These are phyloP conservation scores for Lasioglossum malachurum DNA, from an alignment of 2,888 invertebrate genomes.

Conservation along the genomic window DNA sequence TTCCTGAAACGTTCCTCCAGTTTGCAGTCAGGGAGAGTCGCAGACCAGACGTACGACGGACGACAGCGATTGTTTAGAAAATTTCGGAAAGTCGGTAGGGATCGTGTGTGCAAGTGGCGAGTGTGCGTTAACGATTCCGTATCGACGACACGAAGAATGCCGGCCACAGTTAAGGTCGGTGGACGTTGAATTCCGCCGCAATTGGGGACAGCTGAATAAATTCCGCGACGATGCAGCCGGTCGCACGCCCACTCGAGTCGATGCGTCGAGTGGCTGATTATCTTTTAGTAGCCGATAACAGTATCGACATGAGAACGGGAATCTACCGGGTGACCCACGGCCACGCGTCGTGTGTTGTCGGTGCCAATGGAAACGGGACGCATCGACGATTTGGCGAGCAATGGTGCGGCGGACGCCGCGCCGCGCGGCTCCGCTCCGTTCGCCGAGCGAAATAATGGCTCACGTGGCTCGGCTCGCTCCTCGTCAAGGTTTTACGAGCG, in stretches of 20 bases:
- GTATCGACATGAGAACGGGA: conserved; percentile 66
- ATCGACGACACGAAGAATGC: background rate
- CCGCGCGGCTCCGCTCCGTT: background rate
- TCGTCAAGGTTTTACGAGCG: conserved; percentile 13
- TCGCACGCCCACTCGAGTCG: conserved; percentile 62
- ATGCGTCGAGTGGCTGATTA: conserved; percentile 59
- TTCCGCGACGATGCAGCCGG: conserved; percentile 54
- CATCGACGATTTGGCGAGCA: background rate
- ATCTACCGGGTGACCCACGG: conserved; percentile 65
- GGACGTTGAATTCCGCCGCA: conserved; percentile 22
- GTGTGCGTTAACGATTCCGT: background rate
- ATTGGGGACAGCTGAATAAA: conserved; percentile 60
- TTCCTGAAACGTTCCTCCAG: background rate
- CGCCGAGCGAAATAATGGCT: conserved; percentile 52
- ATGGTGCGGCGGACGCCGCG: background rate
- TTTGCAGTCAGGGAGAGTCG: background rate
- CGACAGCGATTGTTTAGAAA: background rate
- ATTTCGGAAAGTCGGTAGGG: background rate
- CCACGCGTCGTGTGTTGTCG: background rate
- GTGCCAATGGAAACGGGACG: background rate
- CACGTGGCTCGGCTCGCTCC: conserved; percentile 17
- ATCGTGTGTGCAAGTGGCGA: too few species aligned
- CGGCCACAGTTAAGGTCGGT: background rate
- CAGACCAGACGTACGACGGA: background rate
- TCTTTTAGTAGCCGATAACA: conserved; percentile 66